A percentile compares a stretch with the other conserved stretches of the same genome.
These are phyloP conservation scores for Aphis craccivora DNA, from an alignment of 1,140 invertebrate genomes.

Conservation along the genomic window DNA sequence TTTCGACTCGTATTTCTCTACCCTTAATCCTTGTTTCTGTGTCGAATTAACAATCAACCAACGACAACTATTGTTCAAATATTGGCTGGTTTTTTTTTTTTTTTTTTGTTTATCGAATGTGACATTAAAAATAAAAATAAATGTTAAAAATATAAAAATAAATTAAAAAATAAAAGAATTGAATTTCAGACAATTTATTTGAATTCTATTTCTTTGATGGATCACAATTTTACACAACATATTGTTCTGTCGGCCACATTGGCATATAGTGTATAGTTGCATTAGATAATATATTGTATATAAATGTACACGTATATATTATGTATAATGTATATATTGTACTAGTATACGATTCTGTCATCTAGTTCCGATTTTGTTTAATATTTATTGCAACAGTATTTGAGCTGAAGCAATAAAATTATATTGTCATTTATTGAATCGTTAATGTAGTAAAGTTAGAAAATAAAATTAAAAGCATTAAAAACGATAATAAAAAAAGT, in stretches of 20 bases:
- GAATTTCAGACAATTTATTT: neutral
- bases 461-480: slow-evolving; percentile 11
- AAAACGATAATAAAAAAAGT: neutral
- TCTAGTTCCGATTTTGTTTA: neutral
- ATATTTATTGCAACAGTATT: slow-evolving; percentile 35
- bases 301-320: neutral
- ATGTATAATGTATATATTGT: neutral
- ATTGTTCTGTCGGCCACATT: neutral
- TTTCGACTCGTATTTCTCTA: slow-evolving; percentile 17
- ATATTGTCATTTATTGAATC: slow-evolving; percentile 3
- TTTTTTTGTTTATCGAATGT: neutral
- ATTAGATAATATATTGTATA: slow-evolving; percentile 9
- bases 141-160: neutral
- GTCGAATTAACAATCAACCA: slow-evolving; percentile 49
- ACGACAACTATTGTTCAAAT: slow-evolving; percentile 29
- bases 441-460: neutral
- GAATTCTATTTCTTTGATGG: neutral
- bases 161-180: neutral
- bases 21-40: slow-evolving; percentile 20
- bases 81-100: neutral
- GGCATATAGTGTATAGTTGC: neutral
- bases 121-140: neutral
- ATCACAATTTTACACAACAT: neutral
- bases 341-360: slow-evolving; percentile 24
- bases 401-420: slow-evolving; percentile 6